Evolutionary conservation across 2,113 vertebrate species (phyloP), one percentile per base, ranked within the genome.

Genomic region (Rhegmatorhina hoffmannsi): DNA sequence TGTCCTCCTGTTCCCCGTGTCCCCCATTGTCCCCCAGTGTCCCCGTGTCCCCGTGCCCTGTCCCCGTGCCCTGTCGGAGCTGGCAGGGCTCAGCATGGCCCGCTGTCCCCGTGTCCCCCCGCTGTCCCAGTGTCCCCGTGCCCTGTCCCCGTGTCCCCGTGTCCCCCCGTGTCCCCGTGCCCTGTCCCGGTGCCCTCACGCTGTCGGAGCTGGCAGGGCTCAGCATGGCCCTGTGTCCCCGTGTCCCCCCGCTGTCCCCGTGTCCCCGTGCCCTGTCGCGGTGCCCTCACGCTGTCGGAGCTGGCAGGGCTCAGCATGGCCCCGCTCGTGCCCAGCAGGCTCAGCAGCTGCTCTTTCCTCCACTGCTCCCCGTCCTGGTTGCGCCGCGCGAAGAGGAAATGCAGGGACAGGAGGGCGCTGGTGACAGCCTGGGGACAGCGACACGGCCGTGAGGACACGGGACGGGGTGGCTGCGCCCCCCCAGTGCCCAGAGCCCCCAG

Each of bases 261-360:
- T n/a, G n/a, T 72, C 33, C 28, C 38, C 28, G 7, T 7, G 14
- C 28, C 6, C 20, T 24, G 25, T 73, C 59, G 4, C 0, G 1
- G 62, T 47, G 40, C 59, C 96, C 98, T 97, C 97, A 99, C 99
- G 0, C 98, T 99, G 76, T 99, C 98, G 6, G 98, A 98, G 94
- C 70, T 97, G 47, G 98, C 97, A 0, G 99, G 99, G 38, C 97
- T 98, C 87, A 99, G 97, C 99, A 99, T 99, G 97, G 95, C 21
- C 9, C 98, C 97, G 0, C 99, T 95, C 3, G 94, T 92, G 31
- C 98, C 97, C 46, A 99, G 98, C 86, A 99, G 97, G 90, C 98
- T 99, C 74, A 99, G 98, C 49, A 99, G 98, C 92, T 99, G 99
- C 92, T 98, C 98, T 4, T 92, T 97, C 17, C 98, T 98, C 99